Percentiles rank a stretch among this genome's conserved stretches.
Evolutionary conservation across 1,140 invertebrate species (phyloP).

Genomic region (Drosophila biarmipes): DNA sequence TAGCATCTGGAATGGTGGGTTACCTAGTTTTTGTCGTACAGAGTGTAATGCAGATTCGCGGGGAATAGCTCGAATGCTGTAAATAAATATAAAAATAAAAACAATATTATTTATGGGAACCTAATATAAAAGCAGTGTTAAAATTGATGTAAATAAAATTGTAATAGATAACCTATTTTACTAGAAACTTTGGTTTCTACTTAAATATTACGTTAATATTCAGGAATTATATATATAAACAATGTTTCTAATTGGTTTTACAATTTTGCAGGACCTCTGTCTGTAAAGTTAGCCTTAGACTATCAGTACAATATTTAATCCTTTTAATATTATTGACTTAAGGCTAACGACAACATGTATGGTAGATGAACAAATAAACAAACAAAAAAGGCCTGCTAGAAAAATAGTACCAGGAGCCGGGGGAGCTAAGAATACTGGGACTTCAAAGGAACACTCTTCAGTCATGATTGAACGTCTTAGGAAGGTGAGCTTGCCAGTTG

Average conservation of each 20-base stretch:
- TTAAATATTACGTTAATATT: too few species aligned
- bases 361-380: neutral
- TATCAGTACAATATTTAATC: neutral
- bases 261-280: too few species aligned
- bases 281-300: too few species aligned
- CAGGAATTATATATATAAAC: too few species aligned
- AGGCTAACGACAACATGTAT: neutral
- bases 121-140: too few species aligned
- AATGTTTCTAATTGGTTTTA: too few species aligned
- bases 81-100: too few species aligned
- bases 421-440: neutral
- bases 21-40: neutral
- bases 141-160: too few species aligned
- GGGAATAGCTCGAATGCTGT: too few species aligned
- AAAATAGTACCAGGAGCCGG: neutral
- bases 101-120: too few species aligned
- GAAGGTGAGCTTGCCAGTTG: conserved; percentile 19
- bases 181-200: too few species aligned
- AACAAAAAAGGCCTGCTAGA: neutral
- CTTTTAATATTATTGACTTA: neutral
- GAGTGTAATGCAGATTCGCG: neutral
- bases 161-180: neutral
- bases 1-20: neutral
- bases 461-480: conserved; percentile 26
- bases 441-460: neutral